A percentile compares a stretch with the other conserved stretches of the same genome.
Evolutionary conservation across 1,140 invertebrate species (phyloP).

Genomic region (Drosophila micromelanica): DNA sequence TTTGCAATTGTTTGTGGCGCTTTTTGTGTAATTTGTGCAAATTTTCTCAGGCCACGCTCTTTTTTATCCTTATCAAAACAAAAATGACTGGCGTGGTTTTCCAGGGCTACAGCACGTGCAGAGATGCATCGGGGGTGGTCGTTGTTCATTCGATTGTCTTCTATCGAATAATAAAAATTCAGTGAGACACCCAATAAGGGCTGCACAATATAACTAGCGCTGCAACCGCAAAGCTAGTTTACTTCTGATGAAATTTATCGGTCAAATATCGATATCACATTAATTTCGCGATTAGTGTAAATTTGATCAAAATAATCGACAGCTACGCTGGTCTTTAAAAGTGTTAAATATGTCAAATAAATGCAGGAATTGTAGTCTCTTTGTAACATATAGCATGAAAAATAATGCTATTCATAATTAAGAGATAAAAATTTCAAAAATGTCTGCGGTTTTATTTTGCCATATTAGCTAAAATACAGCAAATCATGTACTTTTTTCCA

Average conservation of each 20-base stretch:
- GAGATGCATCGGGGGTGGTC: conserved; percentile 50
- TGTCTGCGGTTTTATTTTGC: conserved; percentile 33
- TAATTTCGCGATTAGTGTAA: neutral
- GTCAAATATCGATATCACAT: neutral
- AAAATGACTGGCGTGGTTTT: conserved; percentile 84
- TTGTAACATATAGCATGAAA: no score
- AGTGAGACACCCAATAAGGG: conserved; percentile 10
- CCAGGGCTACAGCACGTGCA: conserved; percentile 58
- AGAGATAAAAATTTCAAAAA: conserved; percentile 19
- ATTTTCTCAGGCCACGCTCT: conserved; percentile 74
- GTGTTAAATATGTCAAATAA: no score
- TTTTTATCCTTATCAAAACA: conserved; percentile 84
- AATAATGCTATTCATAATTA: conserved; percentile 4
- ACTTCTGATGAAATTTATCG: conserved; percentile 2
- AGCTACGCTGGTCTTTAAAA: no score
- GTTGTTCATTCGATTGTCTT: conserved; percentile 11
- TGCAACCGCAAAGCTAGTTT: neutral
- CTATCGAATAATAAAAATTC: conserved; percentile 44
- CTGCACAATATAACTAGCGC: neutral
- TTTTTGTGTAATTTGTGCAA: conserved; percentile 61
- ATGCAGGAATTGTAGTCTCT: no score
- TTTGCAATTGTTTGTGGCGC: conserved; percentile 36
- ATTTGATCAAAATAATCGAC: neutral
- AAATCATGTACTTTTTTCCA: neutral
- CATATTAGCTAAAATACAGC: conserved; percentile 13